A percentile compares a stretch with the other conserved stretches of the same genome.
These are phyloP conservation scores for Papilio helenus DNA, from an alignment of 1,140 invertebrate genomes.

Conservation along the genomic window DNA sequence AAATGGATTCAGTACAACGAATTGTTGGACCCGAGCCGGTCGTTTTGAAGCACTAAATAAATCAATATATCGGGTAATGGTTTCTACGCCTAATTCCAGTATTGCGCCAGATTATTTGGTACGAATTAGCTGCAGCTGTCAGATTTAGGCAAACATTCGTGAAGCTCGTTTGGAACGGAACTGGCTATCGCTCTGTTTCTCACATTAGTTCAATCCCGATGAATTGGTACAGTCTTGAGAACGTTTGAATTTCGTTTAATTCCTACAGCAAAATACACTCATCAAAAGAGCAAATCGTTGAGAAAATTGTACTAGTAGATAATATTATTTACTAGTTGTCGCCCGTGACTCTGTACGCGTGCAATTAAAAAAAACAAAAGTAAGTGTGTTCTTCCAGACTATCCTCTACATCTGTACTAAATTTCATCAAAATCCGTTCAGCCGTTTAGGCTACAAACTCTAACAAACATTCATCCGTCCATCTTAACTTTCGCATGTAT, in stretches of 20 bases:
- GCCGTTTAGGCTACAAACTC: too few species aligned
- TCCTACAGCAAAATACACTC: background rate
- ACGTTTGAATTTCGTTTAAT: conserved; percentile 48
- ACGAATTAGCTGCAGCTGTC: conserved; percentile 73
- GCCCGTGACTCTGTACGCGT: too few species aligned
- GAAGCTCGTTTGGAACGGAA: conserved; percentile 55
- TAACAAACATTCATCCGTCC: too few species aligned
- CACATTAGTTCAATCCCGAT: conserved; percentile 75
- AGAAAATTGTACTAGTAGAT: background rate
- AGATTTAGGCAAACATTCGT: conserved; percentile 73
- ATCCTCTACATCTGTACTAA: too few species aligned
- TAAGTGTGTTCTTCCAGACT: too few species aligned
- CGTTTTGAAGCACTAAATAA: conserved; percentile 37
- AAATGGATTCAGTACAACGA: conserved; percentile 7
- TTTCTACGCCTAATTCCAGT: conserved; percentile 38
- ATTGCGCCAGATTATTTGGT: conserved; percentile 50
- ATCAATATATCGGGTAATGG: conserved; percentile 39
- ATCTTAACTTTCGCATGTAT: too few species aligned
- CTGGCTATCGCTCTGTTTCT: conserved; percentile 67
- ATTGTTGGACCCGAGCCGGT: conserved; percentile 23
- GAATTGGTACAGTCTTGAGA: conserved; percentile 62
- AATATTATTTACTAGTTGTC: too few species aligned
- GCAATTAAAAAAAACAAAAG: too few species aligned
- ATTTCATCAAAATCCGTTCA: too few species aligned
- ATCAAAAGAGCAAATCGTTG: background rate